Evolutionary conservation across 2,113 vertebrate genomes (phyloP).

Genomic region (Chunga burmeisteri): DNA sequence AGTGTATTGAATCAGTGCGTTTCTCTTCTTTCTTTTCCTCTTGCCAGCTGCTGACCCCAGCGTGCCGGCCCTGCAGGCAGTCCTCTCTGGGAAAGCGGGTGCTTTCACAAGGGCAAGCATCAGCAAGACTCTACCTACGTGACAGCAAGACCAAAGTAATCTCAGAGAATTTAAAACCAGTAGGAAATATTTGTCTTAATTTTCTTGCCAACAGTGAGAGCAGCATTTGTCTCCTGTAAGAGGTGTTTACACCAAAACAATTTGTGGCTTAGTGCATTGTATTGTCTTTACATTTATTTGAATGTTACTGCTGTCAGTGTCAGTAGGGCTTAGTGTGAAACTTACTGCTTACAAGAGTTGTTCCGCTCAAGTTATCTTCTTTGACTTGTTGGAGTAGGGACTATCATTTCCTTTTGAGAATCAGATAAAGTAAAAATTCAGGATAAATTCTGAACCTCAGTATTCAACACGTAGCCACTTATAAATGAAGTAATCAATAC

Average conservation of each 20-base stretch:
- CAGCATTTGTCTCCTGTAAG: not conserved
- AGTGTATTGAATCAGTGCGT: not conserved
- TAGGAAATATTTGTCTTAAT: not conserved
- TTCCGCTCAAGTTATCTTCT: not conserved
- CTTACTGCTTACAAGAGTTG: not conserved
- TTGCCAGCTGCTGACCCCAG: not conserved
- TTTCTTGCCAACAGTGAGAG: not conserved
- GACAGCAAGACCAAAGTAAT: not conserved
- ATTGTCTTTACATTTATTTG: not conserved
- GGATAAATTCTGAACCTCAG: not conserved
- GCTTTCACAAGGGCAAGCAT: not conserved
- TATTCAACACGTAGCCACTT: not conserved
- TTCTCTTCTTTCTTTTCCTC: not conserved
- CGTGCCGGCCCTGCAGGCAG: not conserved
- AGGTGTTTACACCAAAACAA: not conserved
- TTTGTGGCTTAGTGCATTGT: not conserved
- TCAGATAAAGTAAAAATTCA: not conserved
- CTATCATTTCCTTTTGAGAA: not conserved
- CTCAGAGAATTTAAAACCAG: not conserved
- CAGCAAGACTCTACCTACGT: not conserved
- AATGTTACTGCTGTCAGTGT: not conserved
- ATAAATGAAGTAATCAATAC: not conserved
- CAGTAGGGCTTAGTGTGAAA: not conserved
- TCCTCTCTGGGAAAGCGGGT: not conserved
- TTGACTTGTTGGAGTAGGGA: not conserved